Evolutionary conservation across 1,140 invertebrate species (phyloP), one percentile per base, ranked within the genome.

Genomic region (Drosophila fuyamai): DNA sequence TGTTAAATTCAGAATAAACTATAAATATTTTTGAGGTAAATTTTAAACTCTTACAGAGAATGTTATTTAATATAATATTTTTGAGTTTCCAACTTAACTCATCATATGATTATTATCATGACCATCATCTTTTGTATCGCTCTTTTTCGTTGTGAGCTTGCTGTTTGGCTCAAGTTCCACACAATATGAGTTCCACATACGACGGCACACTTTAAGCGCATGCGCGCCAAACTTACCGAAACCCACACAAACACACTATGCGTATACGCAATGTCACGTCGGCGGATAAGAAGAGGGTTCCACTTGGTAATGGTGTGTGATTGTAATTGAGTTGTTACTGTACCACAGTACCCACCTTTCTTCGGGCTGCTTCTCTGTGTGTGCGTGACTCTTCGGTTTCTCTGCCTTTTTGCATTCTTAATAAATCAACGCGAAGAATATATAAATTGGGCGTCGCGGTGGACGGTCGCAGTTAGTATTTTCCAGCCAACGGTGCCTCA

Each of bases 371-470:
- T 4, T 53, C 8, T 35, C 55, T 56, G 71, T 67, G 55, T 51
- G 57, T 59, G 76, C 23, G 57, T 56, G 70, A 62, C 44, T 60
- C 56, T 71, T 67, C 36, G 48, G 63, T 86, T 86, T 86, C 83
- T 86, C 84, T 86, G 65, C 79, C 83, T 90, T 90, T 71, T 91
- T 92, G 91, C 90, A 92, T 92, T 92, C 91, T 92, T 92, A 92
- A 92, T 91, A 92, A 92, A 92, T 92, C 90, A 88, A 79, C 88
- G 85, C 76, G 91, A 90, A 91, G 91, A 92, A 92, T 92, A 92
- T 92, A 92, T 92, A 92, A 92, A 92, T 92, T 91, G 91, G 91
- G 83, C 82, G 74, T 77, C 81, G 61, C 56, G 53, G 74, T 65
- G 65, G 71, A 72, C 75, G 72, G 75, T 88, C 78, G 91, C 91